Evolutionary conservation across 2,888 invertebrate species (phyloP).

Genomic region (Salticus scenicus): DNA sequence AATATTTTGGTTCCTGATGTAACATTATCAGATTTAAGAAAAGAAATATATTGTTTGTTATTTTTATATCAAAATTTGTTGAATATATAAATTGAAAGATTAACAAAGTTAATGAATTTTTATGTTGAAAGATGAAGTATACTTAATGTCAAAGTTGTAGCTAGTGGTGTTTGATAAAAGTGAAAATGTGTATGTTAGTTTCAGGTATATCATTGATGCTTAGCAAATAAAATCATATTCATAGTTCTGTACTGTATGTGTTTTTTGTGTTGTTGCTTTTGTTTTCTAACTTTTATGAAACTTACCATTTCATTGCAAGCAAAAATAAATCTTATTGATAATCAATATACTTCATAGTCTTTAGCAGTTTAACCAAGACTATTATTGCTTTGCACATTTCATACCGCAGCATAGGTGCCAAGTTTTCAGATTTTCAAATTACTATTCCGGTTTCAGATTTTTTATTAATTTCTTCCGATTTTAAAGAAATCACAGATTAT

Average conservation of each 20-base stretch:
- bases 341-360: too few relatives aligned
- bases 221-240: conserved; percentile 54
- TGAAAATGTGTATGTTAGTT: conserved; percentile 3
- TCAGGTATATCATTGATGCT: conserved; percentile 24
- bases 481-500: too few relatives aligned
- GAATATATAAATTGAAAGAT: not conserved
- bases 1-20: not conserved
- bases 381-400: too few relatives aligned
- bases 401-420: too few relatives aligned
- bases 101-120: conserved; percentile 11
- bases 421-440: too few relatives aligned
- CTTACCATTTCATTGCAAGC: too few relatives aligned
- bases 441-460: too few relatives aligned
- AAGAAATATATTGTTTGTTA: conserved; percentile 5
- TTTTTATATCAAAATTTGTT: conserved; percentile 12
- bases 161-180: conserved; percentile 16
- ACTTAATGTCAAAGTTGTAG: conserved; percentile 27
- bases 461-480: too few relatives aligned
- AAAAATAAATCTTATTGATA: too few relatives aligned
- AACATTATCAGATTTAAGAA: not conserved
- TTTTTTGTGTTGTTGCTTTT: conserved; percentile 4
- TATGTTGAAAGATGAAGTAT: not conserved
- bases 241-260: conserved; percentile 3
- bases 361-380: too few relatives aligned
- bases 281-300: not conserved